Evolutionary conservation across 2,113 vertebrate genomes (phyloP), one percentile per base, ranked within the genome.

Genomic region (Channa argus): DNA sequence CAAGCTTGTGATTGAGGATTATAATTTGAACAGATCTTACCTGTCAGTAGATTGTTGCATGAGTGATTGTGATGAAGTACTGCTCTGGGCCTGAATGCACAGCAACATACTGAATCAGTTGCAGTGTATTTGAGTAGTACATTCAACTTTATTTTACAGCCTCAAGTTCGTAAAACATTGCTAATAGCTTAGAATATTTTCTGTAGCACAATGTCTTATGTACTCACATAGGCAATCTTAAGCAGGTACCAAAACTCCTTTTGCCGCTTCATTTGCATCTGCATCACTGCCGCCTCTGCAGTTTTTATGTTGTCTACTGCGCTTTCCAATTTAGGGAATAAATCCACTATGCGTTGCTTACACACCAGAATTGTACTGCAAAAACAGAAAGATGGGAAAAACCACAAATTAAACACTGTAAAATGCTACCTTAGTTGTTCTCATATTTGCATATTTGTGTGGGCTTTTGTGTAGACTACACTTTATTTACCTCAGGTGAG

Each of bases 191-290:
- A 56, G 6, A 62, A 37, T n/a, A 44, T 61, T 45, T 66, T 56
- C 51, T 59, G 49, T 45, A 39, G 9, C 53, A 11, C 1, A 7
- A 9, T 59, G 15, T 51, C 6, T 61, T 41, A 10, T 10, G 72
- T 66, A 96, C 97, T 96, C 88, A 99, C 98, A 63, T 97, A 98
- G 77, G 96, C 97, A 74, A 99, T 97, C 94, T 97, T 99, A 77
- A 99, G 94, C 64, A 99, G 94, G 86, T 97, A 97, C 97, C 98
- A 99, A 81, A 98, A 98, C 89, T 99, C 97, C 72, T 96, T 95
- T 90, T 99, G 98, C 68, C 98, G 95, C 86, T 98, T 98, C 53
- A 95, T 95, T 83, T 99, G 98, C 96, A 98, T 98, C 86, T 98
- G 96, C 96, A 98, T 97, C 77, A 99, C 95, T 1, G 94, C 95